Base-by-base conservation (phyloP, 2,888 invertebrate species). In the Eurytoma adleriae region DNA sequence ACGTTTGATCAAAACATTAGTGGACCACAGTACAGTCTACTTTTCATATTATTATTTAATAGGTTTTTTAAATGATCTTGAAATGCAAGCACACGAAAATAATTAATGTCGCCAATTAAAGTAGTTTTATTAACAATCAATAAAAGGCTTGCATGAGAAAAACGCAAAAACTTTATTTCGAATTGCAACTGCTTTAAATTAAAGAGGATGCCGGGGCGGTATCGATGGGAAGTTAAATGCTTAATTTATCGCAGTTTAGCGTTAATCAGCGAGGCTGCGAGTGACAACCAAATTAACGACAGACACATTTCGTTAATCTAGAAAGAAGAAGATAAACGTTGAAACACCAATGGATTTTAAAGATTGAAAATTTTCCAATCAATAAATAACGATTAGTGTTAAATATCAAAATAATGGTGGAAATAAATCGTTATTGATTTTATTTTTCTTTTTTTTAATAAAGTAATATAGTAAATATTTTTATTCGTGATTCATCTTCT, bases 201-300 rank as follows among this genome's bases (percentile, higher is more conserved):
- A 48, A 50, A n/a, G 40, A 5, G 50, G 13, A 13, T 3, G 12
- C 16, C 48, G 13, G 16, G 66, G 14, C 18, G 66, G 12, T 48
- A 24, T 50, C 14, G 30, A 54, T 54, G 40, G 30, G 14, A 30
- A 73, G 64, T 54, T 54, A 64, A 73, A 56, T 40, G 20, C 56
- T 56, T 73, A 64, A 66, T 73, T 73, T 66, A 73, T 56, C 56
- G 64, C 40, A 52, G 73, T 66, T 73, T 56, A 66, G 40, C 16
- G 20, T 56, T 73, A 56, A 66, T 66, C 56, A n/a, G 59, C 27
- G n/a, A 18, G 13, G 54, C 76, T 76, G 61, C 69, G 20, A 20
- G 24, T n/a, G 62, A 54, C 62, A 76, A 54, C 69, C 52, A 54
- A 67, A 62, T 76, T 76, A 76, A 69, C 54, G 61, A 7, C 52